Base-by-base conservation (phyloP, 2,888 invertebrate species). In the Pristionchus exspectatus region DNA sequence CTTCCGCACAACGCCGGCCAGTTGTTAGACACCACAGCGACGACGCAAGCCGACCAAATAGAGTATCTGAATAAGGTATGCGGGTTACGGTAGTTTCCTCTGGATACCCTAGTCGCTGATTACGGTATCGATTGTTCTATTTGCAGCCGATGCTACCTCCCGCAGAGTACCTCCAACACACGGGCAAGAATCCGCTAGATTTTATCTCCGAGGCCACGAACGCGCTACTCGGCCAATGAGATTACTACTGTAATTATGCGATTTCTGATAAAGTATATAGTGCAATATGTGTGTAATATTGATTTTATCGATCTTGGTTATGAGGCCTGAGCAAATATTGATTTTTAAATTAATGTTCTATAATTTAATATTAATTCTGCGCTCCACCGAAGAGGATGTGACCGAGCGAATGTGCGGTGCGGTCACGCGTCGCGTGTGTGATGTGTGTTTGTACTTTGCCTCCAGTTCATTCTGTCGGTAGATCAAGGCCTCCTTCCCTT, bases 191-290 rank as follows among this genome's bases (percentile, higher is more conserved):
- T 59, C 86, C 84, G 24, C 90, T 90, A 44, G 89, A 91, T 90
- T 89, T 91, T 66, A 92, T 91, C 72, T 90, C 91, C 18, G 91
- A 92, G 90, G 91, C 91, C 0, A 90, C 91, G 38, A 92, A 90
- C 90, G 84, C 91, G n/a, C 59, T 92, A 66, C 56, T 89, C 85
- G 85, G 59, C 12, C 81, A 89, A 83, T 89, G 38, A 74, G 38
- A 74, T 38, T 74, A 38, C 74, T 74, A 38, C 74, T 38, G 74
- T 33, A 74, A 69, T 69, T 27, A 18, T 27, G 44, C 27, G 72
- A 38, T 38, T 74, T 38, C 44, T 74, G 38, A 74, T 38, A 74
- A 74, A 74, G 38, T 38, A 38, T 74, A 44, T 74, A 38, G 63
- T 63, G n/a, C n/a, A 63, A 24, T 63, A 9, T 63, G 56, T 21